Base-by-base conservation (phyloP, 2,797 vertebrate genomes). In the Heliangelus exortis region DNA sequence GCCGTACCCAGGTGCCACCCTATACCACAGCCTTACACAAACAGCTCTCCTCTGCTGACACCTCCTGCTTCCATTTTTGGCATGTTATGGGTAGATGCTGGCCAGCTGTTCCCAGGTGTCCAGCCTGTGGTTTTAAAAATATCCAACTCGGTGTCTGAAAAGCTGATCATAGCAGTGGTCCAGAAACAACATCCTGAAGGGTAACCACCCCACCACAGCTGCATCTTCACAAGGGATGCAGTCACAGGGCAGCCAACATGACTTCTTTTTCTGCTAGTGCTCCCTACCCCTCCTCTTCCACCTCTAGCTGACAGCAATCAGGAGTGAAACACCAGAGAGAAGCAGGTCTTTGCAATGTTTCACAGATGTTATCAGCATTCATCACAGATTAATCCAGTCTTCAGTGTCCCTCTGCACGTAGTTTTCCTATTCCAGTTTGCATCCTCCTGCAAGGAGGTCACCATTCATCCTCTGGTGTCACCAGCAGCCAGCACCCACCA, bases 401-500 rank as follows among this genome's bases (percentile, higher is more conserved):
- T 48, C 41, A 12, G 22, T 0, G 20, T 6, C 29, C 36, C 1
- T 0, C 47, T 68, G 25, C 1, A 0, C 66, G 48, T 41, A 4
- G 5, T 50, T 54, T 55, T 34, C 23, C 57, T 7, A 12, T 65
- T 31, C 50, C n/a, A 17, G 59, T 45, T 78, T 11, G 2, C 4
- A 3, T 47, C 15, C n/a, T 43, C 6, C 39, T 21, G 15, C 0
- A 0, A 66, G 17, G 13, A 62, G 4, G 26, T 41, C 79, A 28
- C 61, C 0, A 1, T 15, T 53, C 1, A 1, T 66, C 31, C 50
- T 48, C 67, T 4, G 26, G 41, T 80, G 81, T 58, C 86, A 85
- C 69, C 74, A 34, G 0, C 69, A 71, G 67, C 69, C 76, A 36
- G 50, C 65, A 85, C 85, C 68, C 57, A 67, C 45, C 1, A 3